Conservation (phyloP, 2,113 vertebrate genomes). For the Ammospiza nelsoni region DNA sequence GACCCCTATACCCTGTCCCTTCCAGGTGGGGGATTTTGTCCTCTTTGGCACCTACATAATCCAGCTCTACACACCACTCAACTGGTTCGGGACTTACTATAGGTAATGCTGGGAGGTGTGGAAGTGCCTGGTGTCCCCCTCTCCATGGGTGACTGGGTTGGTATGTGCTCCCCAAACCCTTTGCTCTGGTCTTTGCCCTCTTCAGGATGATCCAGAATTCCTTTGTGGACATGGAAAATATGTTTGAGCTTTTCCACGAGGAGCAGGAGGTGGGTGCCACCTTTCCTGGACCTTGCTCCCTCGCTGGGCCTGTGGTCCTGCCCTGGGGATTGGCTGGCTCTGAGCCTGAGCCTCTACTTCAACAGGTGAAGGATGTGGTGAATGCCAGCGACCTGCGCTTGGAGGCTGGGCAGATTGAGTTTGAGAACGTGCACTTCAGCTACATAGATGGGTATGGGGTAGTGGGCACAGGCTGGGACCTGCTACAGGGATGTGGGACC, state of each 20-base stretch:
- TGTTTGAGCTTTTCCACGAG: slow-evolving; percentile 92
- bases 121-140: not conserved
- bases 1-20: not conserved
- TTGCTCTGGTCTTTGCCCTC: not conserved
- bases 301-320: fast-evolving
- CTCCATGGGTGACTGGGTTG: fast-evolving
- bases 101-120: slow-evolving; percentile 74
- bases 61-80: slow-evolving; percentile 93
- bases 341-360: fast-evolving
- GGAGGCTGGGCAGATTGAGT: slow-evolving; percentile 85
- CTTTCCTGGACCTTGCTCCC: not conserved
- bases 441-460: slow-evolving; percentile 83
- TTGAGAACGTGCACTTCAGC: slow-evolving; percentile 92
- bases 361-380: slow-evolving; percentile 87
- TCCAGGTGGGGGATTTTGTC: slow-evolving; percentile 93
- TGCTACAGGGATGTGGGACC: too few species aligned
- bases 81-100: slow-evolving; percentile 99
- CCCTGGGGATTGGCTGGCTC: not conserved
- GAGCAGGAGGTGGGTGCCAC: slow-evolving; percentile 83
- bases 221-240: slow-evolving; percentile 98
- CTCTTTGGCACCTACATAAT: slow-evolving; percentile 97
- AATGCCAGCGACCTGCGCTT: slow-evolving; percentile 81
- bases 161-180: not conserved
- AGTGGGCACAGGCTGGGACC: not conserved
- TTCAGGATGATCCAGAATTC: slow-evolving; percentile 95